These are phyloP conservation scores for Drosophila mayri DNA, from an alignment of 1,140 invertebrate species.

Conservation along the genomic window DNA sequence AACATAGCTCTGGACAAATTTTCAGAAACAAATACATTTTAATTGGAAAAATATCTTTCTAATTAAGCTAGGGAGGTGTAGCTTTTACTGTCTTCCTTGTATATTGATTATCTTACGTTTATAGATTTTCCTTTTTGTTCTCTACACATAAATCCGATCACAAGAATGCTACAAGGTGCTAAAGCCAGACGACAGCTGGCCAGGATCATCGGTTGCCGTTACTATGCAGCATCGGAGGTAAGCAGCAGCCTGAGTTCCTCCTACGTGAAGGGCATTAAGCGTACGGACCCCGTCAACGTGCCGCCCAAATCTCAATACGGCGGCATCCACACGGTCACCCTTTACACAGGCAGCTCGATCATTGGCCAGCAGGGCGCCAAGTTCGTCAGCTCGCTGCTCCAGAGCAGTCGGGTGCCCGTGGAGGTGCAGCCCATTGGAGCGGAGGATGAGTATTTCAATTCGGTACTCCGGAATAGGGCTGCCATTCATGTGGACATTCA, in stretches of 20 bases:
- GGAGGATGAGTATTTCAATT: slow-evolving; percentile 59
- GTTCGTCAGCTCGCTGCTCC: slow-evolving; percentile 59
- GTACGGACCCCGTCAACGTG: slow-evolving; percentile 17
- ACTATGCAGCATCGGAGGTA: background rate
- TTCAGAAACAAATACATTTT: background rate
- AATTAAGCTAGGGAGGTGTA: background rate
- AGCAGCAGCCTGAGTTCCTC: background rate
- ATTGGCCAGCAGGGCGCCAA: slow-evolving; percentile 67
- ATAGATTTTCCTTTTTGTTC: background rate
- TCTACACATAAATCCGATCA: background rate
- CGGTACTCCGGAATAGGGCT: slow-evolving; percentile 65
- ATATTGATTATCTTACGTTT: background rate
- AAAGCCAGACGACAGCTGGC: background rate
- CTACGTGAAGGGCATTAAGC: slow-evolving; percentile 38
- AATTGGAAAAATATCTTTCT: background rate
- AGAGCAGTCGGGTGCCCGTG: slow-evolving; percentile 61
- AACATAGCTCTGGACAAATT: background rate
- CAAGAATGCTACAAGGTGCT: slow-evolving; percentile 16
- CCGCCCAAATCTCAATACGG: slow-evolving; percentile 63
- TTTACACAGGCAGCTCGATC: slow-evolving; percentile 56
- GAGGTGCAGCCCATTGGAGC: slow-evolving; percentile 51
- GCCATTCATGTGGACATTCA: slow-evolving; percentile 68
- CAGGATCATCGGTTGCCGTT: background rate
- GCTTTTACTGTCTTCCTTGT: background rate
- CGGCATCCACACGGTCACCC: slow-evolving; percentile 56